phyloP scores from a whole-genome alignment of 1,140 invertebrate species.

The Heliconius himera region DNA sequence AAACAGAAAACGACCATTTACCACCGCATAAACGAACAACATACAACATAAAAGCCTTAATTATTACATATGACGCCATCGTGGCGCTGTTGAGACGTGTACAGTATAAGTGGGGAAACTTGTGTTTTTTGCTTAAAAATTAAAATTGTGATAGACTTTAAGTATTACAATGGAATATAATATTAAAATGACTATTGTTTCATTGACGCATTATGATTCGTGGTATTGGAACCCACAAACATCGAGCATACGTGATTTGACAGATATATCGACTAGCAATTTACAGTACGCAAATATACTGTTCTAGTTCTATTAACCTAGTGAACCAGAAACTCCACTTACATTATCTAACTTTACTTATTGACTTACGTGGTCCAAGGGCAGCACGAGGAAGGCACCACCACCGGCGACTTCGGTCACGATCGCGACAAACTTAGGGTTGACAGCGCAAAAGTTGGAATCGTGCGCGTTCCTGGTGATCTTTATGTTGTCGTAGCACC shows the following conservation, averaged over 20 bases:
- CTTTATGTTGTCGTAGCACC: constrained; percentile 96
- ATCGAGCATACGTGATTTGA: neutral
- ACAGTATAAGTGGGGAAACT: neutral
- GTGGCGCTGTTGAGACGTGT: neutral
- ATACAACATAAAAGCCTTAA: neutral
- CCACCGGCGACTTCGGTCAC: constrained; percentile 97
- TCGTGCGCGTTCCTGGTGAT: constrained; percentile 96
- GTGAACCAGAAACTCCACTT: neutral
- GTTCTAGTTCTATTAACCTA: neutral
- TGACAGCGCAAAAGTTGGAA: constrained; percentile 95
- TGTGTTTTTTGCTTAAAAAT: neutral
- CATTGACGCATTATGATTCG: neutral
- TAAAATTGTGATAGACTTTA: no score
- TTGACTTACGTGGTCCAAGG: constrained; percentile 91
- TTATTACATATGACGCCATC: neutral
- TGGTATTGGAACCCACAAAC: neutral
- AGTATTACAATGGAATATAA: no score
- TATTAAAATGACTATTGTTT: neutral
- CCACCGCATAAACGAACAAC: neutral
- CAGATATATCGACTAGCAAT: no score
- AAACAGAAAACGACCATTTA: neutral
- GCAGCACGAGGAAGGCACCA: constrained; percentile 95
- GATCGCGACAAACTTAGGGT: constrained; percentile 96
- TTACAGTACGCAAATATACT: no score
- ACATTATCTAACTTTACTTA: neutral